Conservation (phyloP, 2,113 vertebrate species). For the Mirounga angustirostris region DNA sequence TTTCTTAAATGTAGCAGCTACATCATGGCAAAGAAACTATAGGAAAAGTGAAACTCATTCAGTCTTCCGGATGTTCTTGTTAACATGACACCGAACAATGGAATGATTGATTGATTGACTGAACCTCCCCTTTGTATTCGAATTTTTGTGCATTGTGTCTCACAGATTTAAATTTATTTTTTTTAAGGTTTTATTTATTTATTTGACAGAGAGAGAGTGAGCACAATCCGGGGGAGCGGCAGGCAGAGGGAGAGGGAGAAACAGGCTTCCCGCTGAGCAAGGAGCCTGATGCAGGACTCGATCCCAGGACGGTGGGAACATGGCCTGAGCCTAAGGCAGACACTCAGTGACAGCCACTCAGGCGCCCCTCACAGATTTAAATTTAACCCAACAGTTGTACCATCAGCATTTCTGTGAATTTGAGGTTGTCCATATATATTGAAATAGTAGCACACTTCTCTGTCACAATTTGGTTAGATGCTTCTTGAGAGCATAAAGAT, state of each 20-base stretch:
- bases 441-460: background rate
- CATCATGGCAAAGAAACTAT: background rate
- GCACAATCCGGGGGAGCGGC: background rate
- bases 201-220: background rate
- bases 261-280: background rate
- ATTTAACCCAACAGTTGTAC: background rate
- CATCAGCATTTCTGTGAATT: background rate
- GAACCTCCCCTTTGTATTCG: background rate
- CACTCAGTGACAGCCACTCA: no score
- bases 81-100: background rate
- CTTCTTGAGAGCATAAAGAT: background rate
- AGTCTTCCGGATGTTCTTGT: conserved; percentile 47
- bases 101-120: background rate
- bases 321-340: no score
- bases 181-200: background rate
- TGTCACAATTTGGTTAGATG: background rate
- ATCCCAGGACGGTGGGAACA: no score
- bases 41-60: conserved; percentile 59
- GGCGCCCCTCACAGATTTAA: background rate
- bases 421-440: background rate
- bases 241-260: no score
- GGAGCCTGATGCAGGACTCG: no score
- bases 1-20: conserved; percentile 52
- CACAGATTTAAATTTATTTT: background rate
- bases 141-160: background rate